Base-by-base conservation (phyloP, 37 sponge, comb jelly and placozoan species). In the Axinella damicornis region DNA sequence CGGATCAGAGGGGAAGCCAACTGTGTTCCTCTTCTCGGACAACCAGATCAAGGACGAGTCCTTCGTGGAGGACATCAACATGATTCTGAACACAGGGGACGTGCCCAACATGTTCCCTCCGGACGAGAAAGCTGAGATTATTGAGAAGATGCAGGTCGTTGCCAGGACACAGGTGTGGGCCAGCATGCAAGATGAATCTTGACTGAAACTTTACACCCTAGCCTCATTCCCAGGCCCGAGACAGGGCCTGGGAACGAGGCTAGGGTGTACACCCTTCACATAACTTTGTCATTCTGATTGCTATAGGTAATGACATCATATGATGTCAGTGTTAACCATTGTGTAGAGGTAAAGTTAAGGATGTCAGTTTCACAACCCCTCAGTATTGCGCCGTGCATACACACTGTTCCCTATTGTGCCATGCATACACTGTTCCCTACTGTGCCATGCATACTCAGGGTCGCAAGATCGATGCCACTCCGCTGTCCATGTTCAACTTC, bases 1-100 rank as follows among this genome's bases (percentile, higher is more conserved):
- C 18, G 99, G 99, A 0, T 83, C 83, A 35, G 97, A 92, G 66
- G 99, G 96, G 12, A 94, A 94, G 77, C 90, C 52, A 24, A 92
- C 87, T 14, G 90, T 92, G 11, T 98, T 98, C 88, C 81, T 98
- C 53, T 96, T 98, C 95, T 94, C 92, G 77, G 99, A 98, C 64
- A 95, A 94, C 70, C 97, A 98, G 83, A 96, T 98, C 80, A 98
- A 98, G 65, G 97, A 96, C 69, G 99, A 98, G 76, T 92, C 95
- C 20, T 96, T 98, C 84, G 91, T 98, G 41, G 99, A 98, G 64
- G 99, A 98, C 61, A 94, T 98, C 71, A 98, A 98, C 80, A 96
- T 96, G 91, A 92, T 98, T n/a, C 79, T 98, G 63, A 98, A 98
- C 87, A 96, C 97, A 13, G 99, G 95, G 28, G 99, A 98, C 65